Percentiles rank a stretch among this genome's conserved stretches.
Conservation (phyloP, 2,113 vertebrate species). For the Lasiurus borealis region DNA sequence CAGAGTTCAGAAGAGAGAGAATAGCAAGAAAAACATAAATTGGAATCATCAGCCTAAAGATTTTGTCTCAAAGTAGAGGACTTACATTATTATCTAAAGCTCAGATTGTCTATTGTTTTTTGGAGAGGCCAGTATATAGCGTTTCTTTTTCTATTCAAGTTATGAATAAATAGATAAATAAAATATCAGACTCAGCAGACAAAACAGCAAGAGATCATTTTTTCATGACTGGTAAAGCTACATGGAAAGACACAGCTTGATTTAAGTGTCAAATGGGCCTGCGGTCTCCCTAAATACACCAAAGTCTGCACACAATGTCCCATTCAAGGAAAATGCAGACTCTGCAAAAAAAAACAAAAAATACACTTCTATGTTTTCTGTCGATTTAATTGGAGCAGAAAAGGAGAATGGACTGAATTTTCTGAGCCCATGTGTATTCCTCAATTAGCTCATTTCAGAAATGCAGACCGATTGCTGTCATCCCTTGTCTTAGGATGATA, state of each 20-base stretch:
- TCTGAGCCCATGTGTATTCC: neutral
- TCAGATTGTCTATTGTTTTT: neutral
- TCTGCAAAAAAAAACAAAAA: neutral
- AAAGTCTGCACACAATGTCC: neutral
- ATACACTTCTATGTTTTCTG: neutral
- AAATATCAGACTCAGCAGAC: neutral
- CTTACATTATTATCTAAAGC: neutral
- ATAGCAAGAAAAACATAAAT: neutral
- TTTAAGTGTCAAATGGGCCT: neutral
- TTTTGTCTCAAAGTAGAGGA: neutral
- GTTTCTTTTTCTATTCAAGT: neutral
- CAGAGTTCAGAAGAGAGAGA: neutral
- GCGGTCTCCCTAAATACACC: neutral
- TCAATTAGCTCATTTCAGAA: constrained; percentile 35
- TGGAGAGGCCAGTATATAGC: neutral
- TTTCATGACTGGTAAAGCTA: neutral
- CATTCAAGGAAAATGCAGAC: neutral
- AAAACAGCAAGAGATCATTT: neutral
- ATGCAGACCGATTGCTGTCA: neutral
- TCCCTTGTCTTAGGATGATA: neutral
- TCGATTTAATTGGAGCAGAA: neutral
- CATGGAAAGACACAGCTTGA: neutral
- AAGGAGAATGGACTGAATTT: neutral
- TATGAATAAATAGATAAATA: constrained; percentile 11
- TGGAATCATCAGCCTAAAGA: constrained; percentile 6